phyloP scores from a whole-genome alignment of 2,113 vertebrate species.

The Odontophorus gujanensis region DNA sequence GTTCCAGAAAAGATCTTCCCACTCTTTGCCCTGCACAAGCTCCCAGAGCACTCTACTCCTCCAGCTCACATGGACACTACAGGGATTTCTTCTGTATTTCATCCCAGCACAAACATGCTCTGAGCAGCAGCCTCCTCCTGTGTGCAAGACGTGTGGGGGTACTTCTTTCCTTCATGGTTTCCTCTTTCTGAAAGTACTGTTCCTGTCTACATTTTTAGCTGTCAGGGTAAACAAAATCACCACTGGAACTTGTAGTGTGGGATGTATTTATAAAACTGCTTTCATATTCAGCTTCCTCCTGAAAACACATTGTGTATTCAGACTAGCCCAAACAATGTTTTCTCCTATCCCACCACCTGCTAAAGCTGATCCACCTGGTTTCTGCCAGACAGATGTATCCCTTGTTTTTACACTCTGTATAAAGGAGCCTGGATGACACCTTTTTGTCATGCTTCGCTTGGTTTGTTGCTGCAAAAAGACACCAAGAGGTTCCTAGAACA shows the following conservation, averaged over 20 bases:
- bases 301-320: not conserved
- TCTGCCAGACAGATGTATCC: not conserved
- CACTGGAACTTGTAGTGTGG: not conserved
- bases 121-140: not conserved
- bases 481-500: not conserved
- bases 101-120: fast-evolving
- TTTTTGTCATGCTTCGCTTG: not conserved
- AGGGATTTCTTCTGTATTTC: not conserved
- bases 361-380: not conserved
- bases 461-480: not conserved
- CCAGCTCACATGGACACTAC: not conserved
- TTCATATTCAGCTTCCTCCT: constrained; percentile 11
- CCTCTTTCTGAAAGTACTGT: constrained; percentile 52
- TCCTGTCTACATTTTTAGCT: constrained; percentile 28
- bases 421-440: not conserved
- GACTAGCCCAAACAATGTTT: not conserved
- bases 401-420: fast-evolving
- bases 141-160: not conserved
- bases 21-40: too few species aligned
- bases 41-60: too few species aligned
- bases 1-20: too few species aligned
- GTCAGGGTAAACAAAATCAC: constrained; percentile 32
- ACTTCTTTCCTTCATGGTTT: constrained; percentile 15
- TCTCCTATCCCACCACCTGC: not conserved
- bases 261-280: constrained; percentile 26